Percentiles rank a stretch among this genome's conserved stretches.
phyloP scores from a whole-genome alignment of 2,888 invertebrate genomes.

The Caenorhabditis macrosperma region DNA sequence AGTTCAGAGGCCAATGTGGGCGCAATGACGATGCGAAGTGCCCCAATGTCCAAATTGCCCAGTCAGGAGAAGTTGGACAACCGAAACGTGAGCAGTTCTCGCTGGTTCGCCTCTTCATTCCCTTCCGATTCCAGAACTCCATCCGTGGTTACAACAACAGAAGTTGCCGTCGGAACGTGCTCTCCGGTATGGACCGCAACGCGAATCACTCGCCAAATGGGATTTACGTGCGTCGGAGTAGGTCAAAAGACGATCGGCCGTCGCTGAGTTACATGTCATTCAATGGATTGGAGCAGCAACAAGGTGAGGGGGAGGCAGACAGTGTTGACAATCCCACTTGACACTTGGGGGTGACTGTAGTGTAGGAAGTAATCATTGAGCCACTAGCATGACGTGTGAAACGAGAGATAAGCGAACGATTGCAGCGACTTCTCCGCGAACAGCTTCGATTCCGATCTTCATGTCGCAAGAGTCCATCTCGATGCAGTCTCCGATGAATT shows the following conservation, averaged over 20 bases:
- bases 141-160: constrained; percentile 50
- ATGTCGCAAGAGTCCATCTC: constrained; percentile 66
- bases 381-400: constrained; percentile 24
- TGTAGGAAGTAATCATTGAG: constrained; percentile 49
- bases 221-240: constrained; percentile 63
- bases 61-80: constrained; percentile 58
- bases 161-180: constrained; percentile 60
- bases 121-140: constrained; percentile 16
- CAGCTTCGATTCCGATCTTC: constrained; percentile 64
- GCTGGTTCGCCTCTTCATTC: not conserved
- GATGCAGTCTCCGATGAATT: constrained; percentile 51
- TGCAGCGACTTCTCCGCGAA: constrained; percentile 47
- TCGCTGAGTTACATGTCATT: constrained; percentile 53
- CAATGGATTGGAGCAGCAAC: constrained; percentile 47
- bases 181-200: constrained; percentile 60
- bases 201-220: constrained; percentile 61
- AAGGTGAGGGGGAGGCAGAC: constrained; percentile 33
- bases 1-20: constrained; percentile 44
- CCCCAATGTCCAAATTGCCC: constrained; percentile 59
- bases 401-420: not conserved
- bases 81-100: constrained; percentile 29
- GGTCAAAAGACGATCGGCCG: constrained; percentile 66
- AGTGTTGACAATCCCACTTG: constrained; percentile 44
- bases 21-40: constrained; percentile 46
- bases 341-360: constrained; percentile 27